Evolutionary conservation across 1,140 invertebrate genomes (phyloP).

Genomic region (Lerema accius): DNA sequence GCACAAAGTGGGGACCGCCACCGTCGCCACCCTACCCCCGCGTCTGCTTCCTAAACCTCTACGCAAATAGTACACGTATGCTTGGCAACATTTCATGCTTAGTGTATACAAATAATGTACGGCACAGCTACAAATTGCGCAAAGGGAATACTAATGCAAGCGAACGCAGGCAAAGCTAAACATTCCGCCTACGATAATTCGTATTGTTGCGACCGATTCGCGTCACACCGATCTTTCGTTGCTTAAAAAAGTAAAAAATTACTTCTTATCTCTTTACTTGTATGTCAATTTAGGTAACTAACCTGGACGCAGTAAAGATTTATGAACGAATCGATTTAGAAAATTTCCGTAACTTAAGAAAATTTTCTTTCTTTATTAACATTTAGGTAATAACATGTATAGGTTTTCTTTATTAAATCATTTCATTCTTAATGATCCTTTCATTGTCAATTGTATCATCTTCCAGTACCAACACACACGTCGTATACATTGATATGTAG

Average conservation of each 20-base stretch:
- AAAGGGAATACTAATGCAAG: constrained; percentile 78
- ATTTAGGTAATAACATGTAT: too few species aligned
- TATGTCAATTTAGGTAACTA: too few species aligned
- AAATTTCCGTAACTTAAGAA: too few species aligned
- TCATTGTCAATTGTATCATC: too few species aligned
- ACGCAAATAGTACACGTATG: constrained; percentile 80
- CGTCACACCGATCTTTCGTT: constrained; percentile 31
- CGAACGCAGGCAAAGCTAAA: constrained; percentile 65
- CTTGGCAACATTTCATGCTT: constrained; percentile 82
- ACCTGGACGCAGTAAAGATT: too few species aligned
- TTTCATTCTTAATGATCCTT: too few species aligned
- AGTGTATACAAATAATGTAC: constrained; percentile 81
- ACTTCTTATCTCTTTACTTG: too few species aligned
- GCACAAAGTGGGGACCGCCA: constrained; percentile 49
- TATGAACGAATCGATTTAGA: too few species aligned
- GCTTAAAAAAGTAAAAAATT: not conserved
- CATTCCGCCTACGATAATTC: constrained; percentile 63
- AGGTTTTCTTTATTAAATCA: too few species aligned
- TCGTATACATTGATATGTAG: too few species aligned
- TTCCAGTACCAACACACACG: too few species aligned
- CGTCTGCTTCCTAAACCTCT: constrained; percentile 78
- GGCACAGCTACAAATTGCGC: constrained; percentile 72
- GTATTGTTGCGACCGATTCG: constrained; percentile 53
- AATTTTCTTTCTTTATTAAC: too few species aligned
- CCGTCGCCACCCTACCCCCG: constrained; percentile 51